Percentiles rank a stretch among this genome's conserved stretches.
Conservation (phyloP, 2,888 invertebrate species). For the Pelosia muscerda region DNA sequence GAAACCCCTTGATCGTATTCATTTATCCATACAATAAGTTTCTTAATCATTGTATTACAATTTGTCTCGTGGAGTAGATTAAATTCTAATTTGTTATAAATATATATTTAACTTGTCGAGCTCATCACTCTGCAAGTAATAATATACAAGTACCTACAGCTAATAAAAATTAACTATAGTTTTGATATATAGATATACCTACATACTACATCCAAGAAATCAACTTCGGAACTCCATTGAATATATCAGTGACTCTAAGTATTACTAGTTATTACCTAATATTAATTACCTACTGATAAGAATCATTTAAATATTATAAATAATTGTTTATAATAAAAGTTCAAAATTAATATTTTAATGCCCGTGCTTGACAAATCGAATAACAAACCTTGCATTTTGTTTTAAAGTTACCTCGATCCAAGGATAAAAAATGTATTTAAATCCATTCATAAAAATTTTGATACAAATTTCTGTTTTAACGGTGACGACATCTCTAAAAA, state of each 20-base stretch:
- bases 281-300: not conserved
- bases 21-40: too few species aligned
- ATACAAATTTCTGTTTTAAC: conserved; percentile 40
- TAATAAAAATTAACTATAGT: not conserved
- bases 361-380: not conserved
- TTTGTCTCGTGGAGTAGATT: too few species aligned
- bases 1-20: too few species aligned
- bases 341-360: not conserved
- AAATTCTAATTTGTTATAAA: too few species aligned
- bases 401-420: too few species aligned
- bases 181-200: too few species aligned
- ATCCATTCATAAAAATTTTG: conserved; percentile 30
- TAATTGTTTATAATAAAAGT: not conserved
- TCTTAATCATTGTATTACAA: too few species aligned
- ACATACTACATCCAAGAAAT: not conserved
- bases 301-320: not conserved
- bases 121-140: not conserved
- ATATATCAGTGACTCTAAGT: not conserved
- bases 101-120: too few species aligned
- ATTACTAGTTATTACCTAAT: not conserved
- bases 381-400: not conserved
- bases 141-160: not conserved
- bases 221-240: not conserved
- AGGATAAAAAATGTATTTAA: too few species aligned
- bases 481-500: conserved; percentile 42